Conservation (phyloP, 2,113 vertebrate species). For the Hippocampus abdominalis region DNA sequence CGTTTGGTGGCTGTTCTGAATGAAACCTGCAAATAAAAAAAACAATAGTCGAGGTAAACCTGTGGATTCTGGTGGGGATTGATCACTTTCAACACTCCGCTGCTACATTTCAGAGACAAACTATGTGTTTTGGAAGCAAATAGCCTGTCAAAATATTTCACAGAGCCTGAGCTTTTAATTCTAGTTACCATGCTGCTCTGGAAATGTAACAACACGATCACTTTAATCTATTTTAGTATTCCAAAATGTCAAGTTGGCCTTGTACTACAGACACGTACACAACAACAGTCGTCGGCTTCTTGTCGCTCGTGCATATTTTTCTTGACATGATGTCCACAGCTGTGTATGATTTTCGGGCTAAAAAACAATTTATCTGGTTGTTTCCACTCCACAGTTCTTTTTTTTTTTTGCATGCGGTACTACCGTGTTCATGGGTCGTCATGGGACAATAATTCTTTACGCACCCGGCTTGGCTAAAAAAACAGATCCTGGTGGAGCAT, state of each 20-base stretch:
- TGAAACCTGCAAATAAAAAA: conserved; percentile 7
- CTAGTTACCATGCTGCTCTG: background rate
- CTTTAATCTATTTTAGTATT: background rate
- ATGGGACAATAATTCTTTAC: conserved; percentile 7
- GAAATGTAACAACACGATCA: background rate
- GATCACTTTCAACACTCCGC: background rate
- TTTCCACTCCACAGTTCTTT: conserved; percentile 1
- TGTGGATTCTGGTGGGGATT: background rate
- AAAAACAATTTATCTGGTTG: background rate
- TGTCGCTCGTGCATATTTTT: background rate
- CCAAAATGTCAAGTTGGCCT: conserved; percentile 1
- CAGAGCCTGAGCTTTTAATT: background rate
- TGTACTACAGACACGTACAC: background rate
- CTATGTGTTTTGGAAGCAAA: conserved; percentile 7
- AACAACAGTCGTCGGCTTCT: background rate
- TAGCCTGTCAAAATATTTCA: background rate
- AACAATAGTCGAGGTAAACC: background rate
- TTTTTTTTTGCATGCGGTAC: background rate
- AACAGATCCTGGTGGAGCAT: background rate
- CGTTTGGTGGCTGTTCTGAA: conserved; percentile 1
- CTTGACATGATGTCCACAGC: background rate
- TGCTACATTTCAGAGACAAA: conserved; percentile 8
- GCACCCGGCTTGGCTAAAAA: background rate
- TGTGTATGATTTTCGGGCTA: background rate
- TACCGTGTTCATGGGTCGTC: background rate